Conservation (phyloP, 2,888 invertebrate genomes). For the Drosophila planitibia region DNA sequence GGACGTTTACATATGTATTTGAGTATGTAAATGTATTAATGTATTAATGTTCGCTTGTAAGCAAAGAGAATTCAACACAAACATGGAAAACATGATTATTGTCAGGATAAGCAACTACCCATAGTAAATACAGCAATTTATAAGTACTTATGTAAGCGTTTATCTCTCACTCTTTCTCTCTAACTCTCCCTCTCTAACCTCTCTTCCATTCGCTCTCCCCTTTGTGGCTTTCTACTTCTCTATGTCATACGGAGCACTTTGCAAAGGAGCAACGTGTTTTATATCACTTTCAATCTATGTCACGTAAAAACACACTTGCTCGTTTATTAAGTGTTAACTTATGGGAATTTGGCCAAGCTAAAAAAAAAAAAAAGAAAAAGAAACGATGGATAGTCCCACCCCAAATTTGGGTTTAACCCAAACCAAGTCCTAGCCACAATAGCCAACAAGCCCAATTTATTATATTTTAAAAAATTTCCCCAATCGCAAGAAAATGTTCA, state of each 20-base stretch:
- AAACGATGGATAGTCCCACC: slow-evolving; percentile 31
- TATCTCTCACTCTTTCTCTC: slow-evolving; percentile 5
- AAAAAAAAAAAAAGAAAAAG: background rate
- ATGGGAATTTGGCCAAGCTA: slow-evolving; percentile 26
- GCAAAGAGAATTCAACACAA: slow-evolving; percentile 2
- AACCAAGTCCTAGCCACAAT: slow-evolving; percentile 27
- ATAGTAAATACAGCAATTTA: slow-evolving; percentile 10
- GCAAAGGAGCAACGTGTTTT: slow-evolving; percentile 12
- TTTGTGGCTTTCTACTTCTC: slow-evolving; percentile 10
- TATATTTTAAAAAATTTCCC: background rate
- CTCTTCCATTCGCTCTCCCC: background rate
- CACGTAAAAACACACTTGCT: slow-evolving; percentile 22
- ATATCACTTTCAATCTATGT: slow-evolving; percentile 30
- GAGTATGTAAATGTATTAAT: background rate
- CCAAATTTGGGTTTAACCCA: slow-evolving; percentile 49
- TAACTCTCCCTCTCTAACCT: background rate
- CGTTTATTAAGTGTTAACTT: slow-evolving; percentile 27
- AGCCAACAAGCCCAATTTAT: slow-evolving; percentile 11
- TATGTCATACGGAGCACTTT: slow-evolving; percentile 12
- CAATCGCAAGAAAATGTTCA: background rate
- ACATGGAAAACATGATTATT: slow-evolving; percentile 2
- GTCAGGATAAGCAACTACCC: slow-evolving; percentile 6
- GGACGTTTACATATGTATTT: background rate
- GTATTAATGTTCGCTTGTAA: slow-evolving; percentile 19
- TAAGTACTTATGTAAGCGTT: slow-evolving; percentile 5